phyloP scores from a whole-genome alignment of 1,140 invertebrate genomes.

The Bombus turneri region DNA sequence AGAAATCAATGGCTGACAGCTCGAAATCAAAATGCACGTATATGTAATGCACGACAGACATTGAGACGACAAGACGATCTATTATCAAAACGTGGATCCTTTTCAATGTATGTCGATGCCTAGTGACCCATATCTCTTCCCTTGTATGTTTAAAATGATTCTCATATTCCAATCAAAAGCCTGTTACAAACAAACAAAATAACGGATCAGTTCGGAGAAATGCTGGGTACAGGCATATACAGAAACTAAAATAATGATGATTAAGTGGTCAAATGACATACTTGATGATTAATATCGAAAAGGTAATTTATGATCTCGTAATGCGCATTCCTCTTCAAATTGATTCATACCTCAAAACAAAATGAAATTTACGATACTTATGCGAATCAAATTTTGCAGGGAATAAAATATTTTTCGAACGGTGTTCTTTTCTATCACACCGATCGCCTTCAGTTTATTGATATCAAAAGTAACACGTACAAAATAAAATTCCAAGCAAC shows the following conservation, averaged over 20 bases:
- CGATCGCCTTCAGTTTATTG: neutral
- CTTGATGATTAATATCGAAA: neutral
- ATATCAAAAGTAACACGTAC: neutral
- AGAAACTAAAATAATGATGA: neutral
- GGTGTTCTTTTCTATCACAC: neutral
- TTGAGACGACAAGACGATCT: conserved; percentile 48
- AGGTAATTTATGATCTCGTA: conserved; percentile 22
- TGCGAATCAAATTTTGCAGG: neutral
- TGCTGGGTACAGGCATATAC: conserved; percentile 59
- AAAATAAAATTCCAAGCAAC: conserved; percentile 12
- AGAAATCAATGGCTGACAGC: conserved; percentile 67
- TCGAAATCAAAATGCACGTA: conserved; percentile 72
- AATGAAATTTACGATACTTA: neutral
- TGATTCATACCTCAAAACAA: neutral
- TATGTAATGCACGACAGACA: conserved; percentile 60
- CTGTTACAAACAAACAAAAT: conserved; percentile 29
- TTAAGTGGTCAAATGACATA: no score
- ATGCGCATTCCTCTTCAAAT: neutral
- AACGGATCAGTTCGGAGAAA: conserved; percentile 25
- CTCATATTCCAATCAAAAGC: conserved; percentile 36
- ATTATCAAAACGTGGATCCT: conserved; percentile 42
- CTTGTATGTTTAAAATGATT: conserved; percentile 24
- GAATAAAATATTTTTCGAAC: conserved; percentile 19
- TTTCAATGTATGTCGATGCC: conserved; percentile 65
- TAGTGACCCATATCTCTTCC: conserved; percentile 56